Evolutionary conservation across 2,113 vertebrate genomes (phyloP), one percentile per base, ranked within the genome.

Genomic region (Ursus arctos): DNA sequence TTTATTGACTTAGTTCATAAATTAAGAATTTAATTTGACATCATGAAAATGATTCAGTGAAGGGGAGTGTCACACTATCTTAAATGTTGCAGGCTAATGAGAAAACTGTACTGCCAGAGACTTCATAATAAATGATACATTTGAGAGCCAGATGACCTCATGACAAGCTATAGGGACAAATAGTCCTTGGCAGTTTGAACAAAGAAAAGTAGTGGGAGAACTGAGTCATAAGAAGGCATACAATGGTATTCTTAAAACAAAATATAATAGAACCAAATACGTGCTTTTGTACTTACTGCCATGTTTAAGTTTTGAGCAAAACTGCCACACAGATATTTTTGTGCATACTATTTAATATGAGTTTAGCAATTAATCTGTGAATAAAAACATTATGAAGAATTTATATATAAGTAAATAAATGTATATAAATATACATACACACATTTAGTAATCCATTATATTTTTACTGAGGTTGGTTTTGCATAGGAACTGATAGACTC

Each of bases 21-120:
- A 97, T 94, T 83, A 95, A 81, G 59, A 74, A 82, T 91, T 97
- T 88, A 97, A 97, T 97, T 96, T 96, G 90, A 96, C 91, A 98
- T 88, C 69, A 69, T 51, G 93, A 71, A 98, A 96, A 96, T 92
- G 80, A 96, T 92, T 95, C 81, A 71, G 74, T 65, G 80, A 80
- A 96, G 79, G 33, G 80, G 72, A 92, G 36, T 88, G 67, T 86
- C 74, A 86, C 22, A 69, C 19, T 76, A 31, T 96, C 47, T 95
- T 95, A 81, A 96, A 92, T n/a, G 28, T 67, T 77, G 15, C 26
- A 89, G 88, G 69, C 63, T 97, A 92, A 97, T 95, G 84, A 96
- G 91, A 85, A 96, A 85, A 97, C 24, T 22, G 16, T 84, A 59
- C 65, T 94, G 84, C 43, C 51, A 88, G 97, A 90, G 18, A 47